Conservation (phyloP, 2,888 invertebrate species). For the Drosophila paracracens region DNA sequence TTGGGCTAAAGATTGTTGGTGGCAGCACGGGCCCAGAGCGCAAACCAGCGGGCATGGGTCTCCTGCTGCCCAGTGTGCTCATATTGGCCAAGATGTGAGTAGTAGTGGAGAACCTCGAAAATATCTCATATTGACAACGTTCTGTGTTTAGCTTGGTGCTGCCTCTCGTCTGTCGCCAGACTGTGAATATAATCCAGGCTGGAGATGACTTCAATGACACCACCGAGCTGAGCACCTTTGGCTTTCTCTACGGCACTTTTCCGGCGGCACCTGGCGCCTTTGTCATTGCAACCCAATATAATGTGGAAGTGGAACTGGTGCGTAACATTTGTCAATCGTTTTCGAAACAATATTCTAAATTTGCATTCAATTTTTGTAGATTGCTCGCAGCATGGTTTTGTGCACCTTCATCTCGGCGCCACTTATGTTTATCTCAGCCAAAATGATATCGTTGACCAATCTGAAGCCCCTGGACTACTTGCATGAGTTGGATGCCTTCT, state of each 20-base stretch:
- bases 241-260: slow-evolving; percentile 97
- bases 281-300: slow-evolving; percentile 95
- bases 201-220: slow-evolving; percentile 91
- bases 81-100: slow-evolving; percentile 95
- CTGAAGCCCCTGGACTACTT: slow-evolving; percentile 90
- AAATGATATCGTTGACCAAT: slow-evolving; percentile 93
- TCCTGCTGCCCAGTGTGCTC: slow-evolving; percentile 93
- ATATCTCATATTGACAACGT: background rate
- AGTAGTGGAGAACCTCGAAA: slow-evolving; percentile 81
- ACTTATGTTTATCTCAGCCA: slow-evolving; percentile 97
- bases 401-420: slow-evolving; percentile 98
- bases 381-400: slow-evolving; percentile 97
- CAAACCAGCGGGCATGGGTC: slow-evolving; percentile 87
- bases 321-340: background rate
- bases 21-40: slow-evolving; percentile 88
- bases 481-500: slow-evolving; percentile 91
- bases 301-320: slow-evolving; percentile 94
- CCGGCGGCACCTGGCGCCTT: slow-evolving; percentile 98
- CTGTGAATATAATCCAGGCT: slow-evolving; percentile 90
- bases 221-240: slow-evolving; percentile 94
- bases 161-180: slow-evolving; percentile 94
- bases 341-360: background rate
- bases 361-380: slow-evolving; percentile 86
- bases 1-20: slow-evolving; percentile 97
- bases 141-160: slow-evolving; percentile 88